Evolutionary conservation across 2,797 vertebrate species (phyloP).

Genomic region (Falco concolor): DNA sequence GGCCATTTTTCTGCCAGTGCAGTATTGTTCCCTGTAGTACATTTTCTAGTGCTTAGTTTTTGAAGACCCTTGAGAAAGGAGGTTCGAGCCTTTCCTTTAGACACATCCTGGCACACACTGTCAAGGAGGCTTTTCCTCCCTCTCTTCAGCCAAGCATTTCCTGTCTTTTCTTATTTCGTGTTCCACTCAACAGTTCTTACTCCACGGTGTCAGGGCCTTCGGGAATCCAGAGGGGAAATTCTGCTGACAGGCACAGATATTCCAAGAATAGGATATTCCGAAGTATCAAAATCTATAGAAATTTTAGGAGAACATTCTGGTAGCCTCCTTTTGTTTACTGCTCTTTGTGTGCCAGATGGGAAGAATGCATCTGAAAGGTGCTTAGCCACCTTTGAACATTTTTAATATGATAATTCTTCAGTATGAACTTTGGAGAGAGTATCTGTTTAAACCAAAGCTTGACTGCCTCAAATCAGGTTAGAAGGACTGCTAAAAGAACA

Average conservation of each 20-base stretch:
- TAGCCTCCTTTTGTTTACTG: not conserved
- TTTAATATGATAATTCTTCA: not conserved
- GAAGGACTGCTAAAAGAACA: not conserved
- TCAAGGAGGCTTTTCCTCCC: slow-evolving; percentile 8
- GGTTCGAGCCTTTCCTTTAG: slow-evolving; percentile 32
- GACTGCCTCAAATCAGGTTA: not conserved
- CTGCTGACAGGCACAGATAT: not conserved
- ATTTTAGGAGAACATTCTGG: not conserved
- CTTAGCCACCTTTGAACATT: not conserved
- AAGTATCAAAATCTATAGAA: not conserved
- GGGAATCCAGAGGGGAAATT: not conserved
- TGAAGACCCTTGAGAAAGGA: not conserved
- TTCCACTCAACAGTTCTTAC: not conserved
- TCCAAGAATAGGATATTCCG: not conserved
- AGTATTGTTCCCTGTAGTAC: not conserved
- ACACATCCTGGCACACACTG: not conserved
- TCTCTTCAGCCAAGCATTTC: not conserved
- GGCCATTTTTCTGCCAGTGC: slow-evolving; percentile 10
- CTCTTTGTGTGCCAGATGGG: not conserved
- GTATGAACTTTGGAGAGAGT: not conserved
- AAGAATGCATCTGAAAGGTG: not conserved
- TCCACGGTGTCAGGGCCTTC: not conserved
- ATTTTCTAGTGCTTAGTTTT: slow-evolving; percentile 25
- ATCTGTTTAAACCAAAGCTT: not conserved
- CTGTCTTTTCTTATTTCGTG: not conserved